A percentile compares a stretch with the other conserved stretches of the same genome.
Conservation (phyloP, 2,888 invertebrate species). For the Nephrocerus scutellatus region DNA sequence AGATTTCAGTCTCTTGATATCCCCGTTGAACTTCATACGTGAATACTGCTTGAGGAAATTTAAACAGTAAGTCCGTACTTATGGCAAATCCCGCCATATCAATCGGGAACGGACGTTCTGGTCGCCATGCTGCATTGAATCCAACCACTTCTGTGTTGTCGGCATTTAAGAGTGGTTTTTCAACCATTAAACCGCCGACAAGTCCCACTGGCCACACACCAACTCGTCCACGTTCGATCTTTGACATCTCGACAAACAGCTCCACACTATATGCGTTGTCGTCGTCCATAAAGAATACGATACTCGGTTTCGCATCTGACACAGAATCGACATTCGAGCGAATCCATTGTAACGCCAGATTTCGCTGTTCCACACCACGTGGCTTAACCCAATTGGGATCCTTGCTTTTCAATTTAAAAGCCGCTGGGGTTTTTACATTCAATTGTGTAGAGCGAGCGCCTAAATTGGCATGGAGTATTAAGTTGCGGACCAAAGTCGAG, state of each 20-base stretch:
- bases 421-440: constrained; percentile 61
- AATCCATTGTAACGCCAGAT: constrained; percentile 75
- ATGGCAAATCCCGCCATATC: constrained; percentile 98
- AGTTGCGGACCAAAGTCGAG: constrained; percentile 57
- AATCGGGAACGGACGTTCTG: constrained; percentile 86
- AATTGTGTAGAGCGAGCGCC: constrained; percentile 54
- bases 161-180: constrained; percentile 71
- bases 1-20: constrained; percentile 79
- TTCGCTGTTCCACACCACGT: constrained; percentile 86
- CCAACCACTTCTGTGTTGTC: constrained; percentile 52
- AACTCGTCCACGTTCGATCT: constrained; percentile 62
- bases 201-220: constrained; percentile 95
- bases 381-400: constrained; percentile 72
- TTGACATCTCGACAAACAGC: constrained; percentile 83
- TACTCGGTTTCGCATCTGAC: constrained; percentile 47
- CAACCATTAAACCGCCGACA: constrained; percentile 90
- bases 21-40: constrained; percentile 81
- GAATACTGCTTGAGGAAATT: constrained; percentile 68
- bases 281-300: constrained; percentile 95
- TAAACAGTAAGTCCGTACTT: constrained; percentile 65
- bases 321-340: constrained; percentile 34
- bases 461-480: constrained; percentile 52
- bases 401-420: constrained; percentile 58
- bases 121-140: constrained; percentile 75
- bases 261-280: constrained; percentile 89